A percentile compares a stretch with the other conserved stretches of the same genome.
Conservation (phyloP, 2,797 vertebrate genomes). For the Fundulus diaphanus region DNA sequence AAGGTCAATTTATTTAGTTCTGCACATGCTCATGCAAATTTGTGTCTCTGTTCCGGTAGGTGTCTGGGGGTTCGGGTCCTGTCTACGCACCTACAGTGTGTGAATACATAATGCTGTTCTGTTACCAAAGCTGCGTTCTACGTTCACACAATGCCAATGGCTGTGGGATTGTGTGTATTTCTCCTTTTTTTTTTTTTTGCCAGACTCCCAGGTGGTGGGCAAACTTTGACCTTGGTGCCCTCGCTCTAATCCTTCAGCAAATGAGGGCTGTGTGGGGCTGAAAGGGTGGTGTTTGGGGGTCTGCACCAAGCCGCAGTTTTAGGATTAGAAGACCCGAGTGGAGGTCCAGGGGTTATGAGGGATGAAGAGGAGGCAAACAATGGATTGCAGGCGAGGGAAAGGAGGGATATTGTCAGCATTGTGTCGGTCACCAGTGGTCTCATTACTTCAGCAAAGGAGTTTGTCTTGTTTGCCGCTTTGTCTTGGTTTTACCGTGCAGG, state of each 20-base stretch:
- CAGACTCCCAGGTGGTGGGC: conserved; percentile 66
- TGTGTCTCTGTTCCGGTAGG: conserved; percentile 62
- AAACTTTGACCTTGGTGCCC: conserved; percentile 73
- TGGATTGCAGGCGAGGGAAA: conserved; percentile 44
- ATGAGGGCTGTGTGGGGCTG: conserved; percentile 74
- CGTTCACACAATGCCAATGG: conserved; percentile 63
- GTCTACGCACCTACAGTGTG: conserved; percentile 69
- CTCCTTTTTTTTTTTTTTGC: conserved; percentile 42
- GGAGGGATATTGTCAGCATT: conserved; percentile 49
- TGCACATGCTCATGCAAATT: conserved; percentile 74
- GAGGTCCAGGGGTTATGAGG: conserved; percentile 61
- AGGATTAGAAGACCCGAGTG: conserved; percentile 68
- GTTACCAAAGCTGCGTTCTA: conserved; percentile 48
- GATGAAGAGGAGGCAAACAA: conserved; percentile 64
- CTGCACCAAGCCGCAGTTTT: conserved; percentile 64
- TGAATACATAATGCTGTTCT: conserved; percentile 73
- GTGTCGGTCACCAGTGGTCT: conserved; percentile 33
- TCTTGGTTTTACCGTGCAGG: conserved; percentile 30
- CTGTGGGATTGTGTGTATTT: conserved; percentile 54
- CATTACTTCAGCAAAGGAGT: conserved; percentile 25
- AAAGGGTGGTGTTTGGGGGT: conserved; percentile 66
- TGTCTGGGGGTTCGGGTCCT: conserved; percentile 66
- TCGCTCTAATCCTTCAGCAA: conserved; percentile 83
- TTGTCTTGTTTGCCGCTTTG: conserved; percentile 16
- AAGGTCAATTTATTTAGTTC: conserved; percentile 76